These are phyloP conservation scores for Eurois occulta DNA, from an alignment of 2,888 invertebrate genomes.

Conservation along the genomic window DNA sequence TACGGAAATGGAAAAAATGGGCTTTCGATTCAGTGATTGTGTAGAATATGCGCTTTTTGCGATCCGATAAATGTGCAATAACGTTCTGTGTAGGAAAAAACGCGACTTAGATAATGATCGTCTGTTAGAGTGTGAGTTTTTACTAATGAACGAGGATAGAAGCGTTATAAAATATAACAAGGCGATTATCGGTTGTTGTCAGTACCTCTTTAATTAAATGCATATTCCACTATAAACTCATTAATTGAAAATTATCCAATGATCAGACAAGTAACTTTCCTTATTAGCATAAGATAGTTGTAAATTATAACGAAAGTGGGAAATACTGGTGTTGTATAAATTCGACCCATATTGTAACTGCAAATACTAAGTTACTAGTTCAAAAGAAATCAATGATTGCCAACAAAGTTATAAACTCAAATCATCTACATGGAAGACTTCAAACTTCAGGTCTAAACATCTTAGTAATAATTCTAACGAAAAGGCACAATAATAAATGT, in stretches of 20 bases:
- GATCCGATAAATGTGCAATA: conserved; percentile 80
- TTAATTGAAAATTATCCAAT: conserved; percentile 48
- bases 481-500: conserved; percentile 31
- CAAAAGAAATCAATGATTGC: conserved; percentile 17
- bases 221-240: conserved; percentile 31
- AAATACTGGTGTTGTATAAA: conserved; percentile 1
- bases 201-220: conserved; percentile 52
- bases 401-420: conserved; percentile 14
- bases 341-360: conserved; percentile 1
- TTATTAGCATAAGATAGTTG: conserved; percentile 13
- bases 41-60: conserved; percentile 76
- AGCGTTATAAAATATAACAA: conserved; percentile 48
- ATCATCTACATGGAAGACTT: conserved; percentile 21
- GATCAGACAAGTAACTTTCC: conserved; percentile 29
- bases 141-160: conserved; percentile 46
- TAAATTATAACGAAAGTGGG: conserved; percentile 7
- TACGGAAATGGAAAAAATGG: conserved; percentile 78
- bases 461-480: conserved; percentile 19
- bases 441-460: conserved; percentile 32
- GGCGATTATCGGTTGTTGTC: conserved; percentile 49
- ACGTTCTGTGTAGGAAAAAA: conserved; percentile 67
- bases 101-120: conserved; percentile 65
- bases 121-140: conserved; percentile 64
- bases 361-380: neutral
- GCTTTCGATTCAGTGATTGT: conserved; percentile 81